phyloP scores from a whole-genome alignment of 64 coral and sea anemone genomes.

The Stichodactyla mertensii region DNA sequence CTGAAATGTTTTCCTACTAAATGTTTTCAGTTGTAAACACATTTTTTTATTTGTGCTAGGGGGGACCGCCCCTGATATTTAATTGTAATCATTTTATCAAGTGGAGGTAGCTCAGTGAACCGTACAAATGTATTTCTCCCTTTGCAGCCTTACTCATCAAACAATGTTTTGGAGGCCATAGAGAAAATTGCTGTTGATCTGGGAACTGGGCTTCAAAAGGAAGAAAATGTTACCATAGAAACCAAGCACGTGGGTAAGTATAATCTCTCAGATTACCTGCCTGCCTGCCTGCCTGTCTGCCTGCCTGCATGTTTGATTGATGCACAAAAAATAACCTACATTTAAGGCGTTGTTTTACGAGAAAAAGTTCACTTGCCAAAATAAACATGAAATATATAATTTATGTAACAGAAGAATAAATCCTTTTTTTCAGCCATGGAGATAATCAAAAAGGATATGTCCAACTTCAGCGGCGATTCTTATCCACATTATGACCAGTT shows the following conservation, averaged over 20 bases:
- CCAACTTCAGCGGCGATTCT: neutral
- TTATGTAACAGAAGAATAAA: neutral
- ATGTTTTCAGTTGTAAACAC: no score
- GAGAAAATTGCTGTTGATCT: slow-evolving; percentile 43
- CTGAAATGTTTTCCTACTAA: no score
- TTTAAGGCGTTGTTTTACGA: no score
- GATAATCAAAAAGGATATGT: neutral
- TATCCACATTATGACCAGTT: slow-evolving; percentile 39
- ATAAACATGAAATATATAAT: no score
- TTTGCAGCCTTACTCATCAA: slow-evolving; percentile 1
- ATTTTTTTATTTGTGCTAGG: no score
- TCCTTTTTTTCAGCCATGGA: slow-evolving; percentile 32
- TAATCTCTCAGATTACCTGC: neutral
- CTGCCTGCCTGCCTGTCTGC: neutral
- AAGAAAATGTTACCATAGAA: slow-evolving; percentile 27
- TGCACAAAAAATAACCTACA: neutral
- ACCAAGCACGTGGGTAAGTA: slow-evolving; percentile 36
- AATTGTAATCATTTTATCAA: no score
- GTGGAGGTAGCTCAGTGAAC: neutral
- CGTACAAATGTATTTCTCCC: neutral
- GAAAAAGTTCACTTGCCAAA: no score
- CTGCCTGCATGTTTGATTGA: neutral
- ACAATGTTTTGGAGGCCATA: slow-evolving; percentile 27
- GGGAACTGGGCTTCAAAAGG: slow-evolving; percentile 18
- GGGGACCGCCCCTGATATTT: no score